phyloP scores from a whole-genome alignment of 2,888 invertebrate species.

The Eristalinus sepulchralis region DNA sequence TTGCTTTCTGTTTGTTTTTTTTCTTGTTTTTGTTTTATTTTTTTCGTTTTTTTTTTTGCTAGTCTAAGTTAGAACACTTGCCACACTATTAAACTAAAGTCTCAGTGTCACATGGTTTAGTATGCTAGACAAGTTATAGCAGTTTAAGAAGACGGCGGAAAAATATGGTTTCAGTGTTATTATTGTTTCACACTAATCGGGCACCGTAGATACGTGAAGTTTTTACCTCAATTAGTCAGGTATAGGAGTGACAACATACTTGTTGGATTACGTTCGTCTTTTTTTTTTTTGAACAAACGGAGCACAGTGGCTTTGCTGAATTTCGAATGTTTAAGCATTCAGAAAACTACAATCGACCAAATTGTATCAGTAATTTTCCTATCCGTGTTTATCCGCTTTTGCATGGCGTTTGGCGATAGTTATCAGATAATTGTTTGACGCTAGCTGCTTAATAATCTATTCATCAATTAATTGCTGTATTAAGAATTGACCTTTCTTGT shows the following conservation, averaged over 20 bases:
- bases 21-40: background rate
- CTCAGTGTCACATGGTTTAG: conserved; percentile 43
- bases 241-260: background rate
- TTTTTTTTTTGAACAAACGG: background rate
- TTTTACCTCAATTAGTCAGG: conserved; percentile 3
- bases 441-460: background rate
- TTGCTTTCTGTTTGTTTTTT: background rate
- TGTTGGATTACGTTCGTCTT: background rate
- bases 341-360: background rate
- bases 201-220: conserved; percentile 22
- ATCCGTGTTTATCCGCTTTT: background rate
- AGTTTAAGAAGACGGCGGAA: conserved; percentile 32
- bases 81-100: conserved; percentile 21
- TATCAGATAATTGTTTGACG: background rate
- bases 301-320: background rate
- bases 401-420: background rate
- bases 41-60: background rate
- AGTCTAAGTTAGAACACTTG: conserved; percentile 35
- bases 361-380: background rate
- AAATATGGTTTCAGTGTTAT: conserved; percentile 42
- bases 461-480: background rate
- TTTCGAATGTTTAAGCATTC: background rate
- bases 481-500: background rate
- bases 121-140: conserved; percentile 3
- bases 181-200: conserved; percentile 30